A percentile compares a stretch with the other conserved stretches of the same genome.
phyloP scores from a whole-genome alignment of 2,888 invertebrate genomes.

The Caenorhabditis plicata region DNA sequence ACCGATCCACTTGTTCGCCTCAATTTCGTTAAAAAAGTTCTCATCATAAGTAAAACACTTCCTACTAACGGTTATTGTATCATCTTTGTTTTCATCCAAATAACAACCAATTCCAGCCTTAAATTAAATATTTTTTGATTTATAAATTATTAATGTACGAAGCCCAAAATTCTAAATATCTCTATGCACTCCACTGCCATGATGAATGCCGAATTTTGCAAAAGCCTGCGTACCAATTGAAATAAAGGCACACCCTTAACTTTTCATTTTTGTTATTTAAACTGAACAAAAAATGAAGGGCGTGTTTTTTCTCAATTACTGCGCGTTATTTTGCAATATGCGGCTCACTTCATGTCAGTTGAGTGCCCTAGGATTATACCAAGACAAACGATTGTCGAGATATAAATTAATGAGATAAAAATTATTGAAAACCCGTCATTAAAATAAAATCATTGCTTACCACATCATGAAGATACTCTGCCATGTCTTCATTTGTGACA shows the following conservation, averaged over 20 bases:
- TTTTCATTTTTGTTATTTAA: no score
- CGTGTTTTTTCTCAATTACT: not conserved
- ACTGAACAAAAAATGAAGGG: not conserved
- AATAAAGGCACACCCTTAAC: no score
- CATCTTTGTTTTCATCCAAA: constrained; percentile 18
- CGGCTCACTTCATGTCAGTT: no score
- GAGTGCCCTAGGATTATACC: no score
- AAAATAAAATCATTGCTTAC: no score
- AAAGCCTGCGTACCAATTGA: not conserved
- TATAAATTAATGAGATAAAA: no score
- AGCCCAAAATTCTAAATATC: not conserved
- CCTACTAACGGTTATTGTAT: constrained; percentile 5
- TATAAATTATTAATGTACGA: not conserved
- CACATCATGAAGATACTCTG: constrained; percentile 14
- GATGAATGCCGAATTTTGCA: not conserved
- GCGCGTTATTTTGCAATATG: no score
- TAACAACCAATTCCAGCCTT: constrained; percentile 17
- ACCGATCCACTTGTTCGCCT: constrained; percentile 2
- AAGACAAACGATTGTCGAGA: no score
- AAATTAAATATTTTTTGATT: not conserved
- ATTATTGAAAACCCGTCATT: no score
- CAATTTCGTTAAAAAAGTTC: not conserved
- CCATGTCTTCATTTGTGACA: constrained; percentile 5
- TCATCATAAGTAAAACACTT: constrained; percentile 5
- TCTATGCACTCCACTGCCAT: not conserved